phyloP scores from a whole-genome alignment of 2,797 vertebrate genomes.

The Macropodus opercularis region DNA sequence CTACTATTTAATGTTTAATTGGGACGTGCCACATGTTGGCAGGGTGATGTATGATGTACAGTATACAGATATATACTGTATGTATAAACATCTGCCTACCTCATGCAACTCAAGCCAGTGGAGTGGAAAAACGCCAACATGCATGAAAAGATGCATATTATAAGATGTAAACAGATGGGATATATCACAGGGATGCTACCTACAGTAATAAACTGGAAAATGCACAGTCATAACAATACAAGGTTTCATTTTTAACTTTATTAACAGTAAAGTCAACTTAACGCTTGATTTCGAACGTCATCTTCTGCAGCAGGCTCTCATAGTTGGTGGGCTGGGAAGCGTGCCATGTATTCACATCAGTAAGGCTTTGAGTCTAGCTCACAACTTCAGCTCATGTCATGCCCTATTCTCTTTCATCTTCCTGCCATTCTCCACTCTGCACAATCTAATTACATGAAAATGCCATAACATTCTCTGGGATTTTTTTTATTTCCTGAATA shows the following conservation, averaged over 20 bases:
- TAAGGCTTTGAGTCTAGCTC: conserved; percentile 46
- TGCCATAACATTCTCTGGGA: conserved; percentile 6
- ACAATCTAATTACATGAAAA: conserved; percentile 39
- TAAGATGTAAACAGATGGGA: not conserved
- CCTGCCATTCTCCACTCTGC: conserved; percentile 33
- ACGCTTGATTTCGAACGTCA: conserved; percentile 16
- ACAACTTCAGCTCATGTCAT: conserved; percentile 37
- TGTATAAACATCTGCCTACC: not conserved
- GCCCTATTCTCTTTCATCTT: conserved; percentile 55
- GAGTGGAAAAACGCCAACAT: not conserved
- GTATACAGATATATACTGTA: too few species aligned
- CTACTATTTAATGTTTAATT: too few species aligned
- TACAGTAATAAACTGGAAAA: conserved; percentile 1
- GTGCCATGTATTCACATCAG: conserved; percentile 52
- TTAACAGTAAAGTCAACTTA: conserved; percentile 15
- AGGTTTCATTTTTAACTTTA: conserved; percentile 17
- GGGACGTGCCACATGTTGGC: too few species aligned
- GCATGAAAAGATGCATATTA: not conserved
- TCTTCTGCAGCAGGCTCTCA: conserved; percentile 20
- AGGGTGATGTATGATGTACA: too few species aligned
- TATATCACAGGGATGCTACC: not conserved
- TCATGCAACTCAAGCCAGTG: not conserved
- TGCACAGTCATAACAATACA: conserved; percentile 10
- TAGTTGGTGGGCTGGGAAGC: conserved; percentile 49
- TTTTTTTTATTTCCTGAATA: not conserved